A percentile compares a stretch with the other conserved stretches of the same genome.
Conservation (phyloP, 2,888 invertebrate genomes). For the Schizotus pectinicornis region DNA sequence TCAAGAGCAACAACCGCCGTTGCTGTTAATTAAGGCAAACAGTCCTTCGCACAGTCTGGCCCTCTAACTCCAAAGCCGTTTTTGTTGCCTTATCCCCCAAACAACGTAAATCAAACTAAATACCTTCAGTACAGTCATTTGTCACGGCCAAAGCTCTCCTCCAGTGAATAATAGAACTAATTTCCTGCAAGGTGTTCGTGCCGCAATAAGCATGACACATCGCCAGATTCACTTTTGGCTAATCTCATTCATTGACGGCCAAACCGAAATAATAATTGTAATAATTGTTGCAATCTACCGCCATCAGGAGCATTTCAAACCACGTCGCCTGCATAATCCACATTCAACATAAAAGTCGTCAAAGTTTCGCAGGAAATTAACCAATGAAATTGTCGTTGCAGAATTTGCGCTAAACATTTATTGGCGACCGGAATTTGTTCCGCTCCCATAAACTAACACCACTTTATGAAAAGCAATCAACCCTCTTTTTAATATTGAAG, state of each 20-base stretch:
- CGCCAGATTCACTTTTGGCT: slow-evolving; percentile 29
- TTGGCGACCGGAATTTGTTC: no score
- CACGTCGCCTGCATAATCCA: no score
- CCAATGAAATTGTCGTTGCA: slow-evolving; percentile 14
- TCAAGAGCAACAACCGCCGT: no score
- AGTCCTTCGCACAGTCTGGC: no score
- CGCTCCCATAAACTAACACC: no score
- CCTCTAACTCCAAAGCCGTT: slow-evolving; percentile 22
- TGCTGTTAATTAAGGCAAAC: no score
- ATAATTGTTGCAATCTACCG: background rate
- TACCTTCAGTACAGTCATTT: slow-evolving; percentile 41
- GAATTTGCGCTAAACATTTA: no score
- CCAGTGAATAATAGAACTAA: slow-evolving; percentile 46
- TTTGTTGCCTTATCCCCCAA: slow-evolving; percentile 25
- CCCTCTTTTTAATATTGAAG: background rate
- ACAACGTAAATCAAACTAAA: slow-evolving; percentile 43
- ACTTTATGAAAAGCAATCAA: no score
- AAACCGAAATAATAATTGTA: slow-evolving; percentile 13
- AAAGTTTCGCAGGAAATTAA: slow-evolving; percentile 22
- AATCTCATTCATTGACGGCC: slow-evolving; percentile 11
- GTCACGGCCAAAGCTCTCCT: slow-evolving; percentile 39
- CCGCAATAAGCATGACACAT: slow-evolving; percentile 41
- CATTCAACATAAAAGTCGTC: slow-evolving; percentile 19
- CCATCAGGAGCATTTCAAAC: no score
- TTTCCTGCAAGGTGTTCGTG: slow-evolving; percentile 45